Conservation (phyloP, 2,797 vertebrate species). For the Gymnopithys bicolor region DNA sequence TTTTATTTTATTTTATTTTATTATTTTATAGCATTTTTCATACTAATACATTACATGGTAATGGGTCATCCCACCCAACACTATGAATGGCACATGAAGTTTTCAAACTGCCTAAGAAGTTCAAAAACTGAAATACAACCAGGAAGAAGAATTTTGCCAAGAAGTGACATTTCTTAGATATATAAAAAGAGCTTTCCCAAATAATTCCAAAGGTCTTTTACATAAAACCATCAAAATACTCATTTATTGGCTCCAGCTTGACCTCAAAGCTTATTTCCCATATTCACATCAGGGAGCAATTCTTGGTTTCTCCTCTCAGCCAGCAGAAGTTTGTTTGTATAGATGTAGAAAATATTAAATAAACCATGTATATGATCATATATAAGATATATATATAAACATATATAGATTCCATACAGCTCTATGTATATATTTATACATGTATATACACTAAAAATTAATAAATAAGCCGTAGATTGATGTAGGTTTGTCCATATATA, state of each 20-base stretch:
- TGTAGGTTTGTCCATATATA: not conserved
- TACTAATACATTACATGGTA: fast-evolving
- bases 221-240: not conserved
- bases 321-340: not conserved
- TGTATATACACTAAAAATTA: not conserved
- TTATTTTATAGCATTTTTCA: not conserved
- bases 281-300: not conserved
- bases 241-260: not conserved
- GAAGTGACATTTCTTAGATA: not conserved
- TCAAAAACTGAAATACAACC: not conserved
- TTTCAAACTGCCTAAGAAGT: not conserved
- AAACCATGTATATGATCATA: not conserved
- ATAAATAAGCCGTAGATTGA: not conserved
- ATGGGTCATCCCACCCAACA: not conserved
- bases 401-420: not conserved
- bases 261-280: not conserved
- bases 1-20: too few species aligned
- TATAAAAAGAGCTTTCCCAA: not conserved
- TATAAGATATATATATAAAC: not conserved
- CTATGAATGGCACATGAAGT: fast-evolving
- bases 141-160: not conserved
- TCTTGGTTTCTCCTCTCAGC: not conserved
- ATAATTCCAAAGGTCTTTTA: not conserved
- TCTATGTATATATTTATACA: not conserved
- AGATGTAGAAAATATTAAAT: not conserved